A percentile compares a stretch with the other conserved stretches of the same genome.
Evolutionary conservation across 2,113 vertebrate genomes (phyloP).

Genomic region (Oncorhynchus keta): DNA sequence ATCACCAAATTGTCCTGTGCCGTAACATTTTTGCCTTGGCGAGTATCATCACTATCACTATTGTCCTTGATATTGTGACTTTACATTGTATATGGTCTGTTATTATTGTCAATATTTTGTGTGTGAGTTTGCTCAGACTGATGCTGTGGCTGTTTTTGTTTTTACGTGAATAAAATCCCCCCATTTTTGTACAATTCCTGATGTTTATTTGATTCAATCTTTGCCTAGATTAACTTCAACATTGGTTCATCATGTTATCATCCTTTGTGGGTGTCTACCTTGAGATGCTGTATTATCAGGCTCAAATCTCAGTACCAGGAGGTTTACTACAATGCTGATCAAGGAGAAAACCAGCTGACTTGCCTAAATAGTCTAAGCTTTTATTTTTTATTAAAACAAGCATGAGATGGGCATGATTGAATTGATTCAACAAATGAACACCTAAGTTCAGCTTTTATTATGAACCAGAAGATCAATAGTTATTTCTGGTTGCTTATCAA

Average conservation of each 20-base stretch:
- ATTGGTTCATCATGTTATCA: not conserved
- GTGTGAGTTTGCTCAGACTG: conserved; percentile 33
- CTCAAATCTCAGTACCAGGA: not conserved
- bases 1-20: not conserved
- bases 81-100: conserved; percentile 28
- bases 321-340: too few relatives aligned
- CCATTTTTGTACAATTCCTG: conserved; percentile 24
- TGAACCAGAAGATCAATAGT: too few relatives aligned
- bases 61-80: conserved; percentile 28
- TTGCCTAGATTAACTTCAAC: not conserved
- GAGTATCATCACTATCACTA: conserved; percentile 23
- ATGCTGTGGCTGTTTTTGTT: conserved; percentile 45
- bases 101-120: conserved; percentile 39
- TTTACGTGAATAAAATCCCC: conserved; percentile 56
- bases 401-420: too few relatives aligned
- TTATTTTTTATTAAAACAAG: too few relatives aligned
- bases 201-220: not conserved
- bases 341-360: too few relatives aligned
- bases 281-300: not conserved
- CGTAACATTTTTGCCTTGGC: conserved; percentile 8
- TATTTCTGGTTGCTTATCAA: too few relatives aligned
- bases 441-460: too few relatives aligned
- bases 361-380: too few relatives aligned
- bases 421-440: too few relatives aligned
- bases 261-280: not conserved